Conservation (phyloP, 2,797 vertebrate species). For the Platalea minor region DNA sequence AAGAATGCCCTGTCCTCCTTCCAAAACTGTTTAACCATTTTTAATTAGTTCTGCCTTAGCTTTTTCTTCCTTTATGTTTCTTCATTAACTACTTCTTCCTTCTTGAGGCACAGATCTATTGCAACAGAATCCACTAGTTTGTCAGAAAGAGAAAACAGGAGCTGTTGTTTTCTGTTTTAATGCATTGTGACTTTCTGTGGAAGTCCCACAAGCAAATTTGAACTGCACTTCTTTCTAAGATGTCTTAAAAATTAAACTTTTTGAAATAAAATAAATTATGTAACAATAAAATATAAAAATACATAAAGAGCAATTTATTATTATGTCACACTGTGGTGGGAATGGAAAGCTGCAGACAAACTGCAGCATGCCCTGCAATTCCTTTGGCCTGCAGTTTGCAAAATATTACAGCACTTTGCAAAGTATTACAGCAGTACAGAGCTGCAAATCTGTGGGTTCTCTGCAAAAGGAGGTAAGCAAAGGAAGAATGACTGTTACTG, state of each 20-base stretch:
- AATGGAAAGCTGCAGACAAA: not conserved
- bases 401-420: not conserved
- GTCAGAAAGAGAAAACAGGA: not conserved
- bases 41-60: not conserved
- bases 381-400: not conserved
- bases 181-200: not conserved
- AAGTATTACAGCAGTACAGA: no score
- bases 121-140: not conserved
- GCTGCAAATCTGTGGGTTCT: no score
- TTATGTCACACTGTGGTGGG: not conserved
- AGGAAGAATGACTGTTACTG: not conserved
- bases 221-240: not conserved
- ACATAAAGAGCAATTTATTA: no score
- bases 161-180: not conserved
- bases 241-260: not conserved
- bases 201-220: not conserved
- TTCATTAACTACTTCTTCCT: not conserved
- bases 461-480: not conserved
- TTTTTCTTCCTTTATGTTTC: not conserved
- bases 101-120: not conserved
- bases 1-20: not conserved
- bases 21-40: not conserved
- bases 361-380: not conserved
- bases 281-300: not conserved
- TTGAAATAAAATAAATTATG: not conserved